Base-by-base conservation (phyloP, 2,797 vertebrate genomes). In the Galago senegalensis region DNA sequence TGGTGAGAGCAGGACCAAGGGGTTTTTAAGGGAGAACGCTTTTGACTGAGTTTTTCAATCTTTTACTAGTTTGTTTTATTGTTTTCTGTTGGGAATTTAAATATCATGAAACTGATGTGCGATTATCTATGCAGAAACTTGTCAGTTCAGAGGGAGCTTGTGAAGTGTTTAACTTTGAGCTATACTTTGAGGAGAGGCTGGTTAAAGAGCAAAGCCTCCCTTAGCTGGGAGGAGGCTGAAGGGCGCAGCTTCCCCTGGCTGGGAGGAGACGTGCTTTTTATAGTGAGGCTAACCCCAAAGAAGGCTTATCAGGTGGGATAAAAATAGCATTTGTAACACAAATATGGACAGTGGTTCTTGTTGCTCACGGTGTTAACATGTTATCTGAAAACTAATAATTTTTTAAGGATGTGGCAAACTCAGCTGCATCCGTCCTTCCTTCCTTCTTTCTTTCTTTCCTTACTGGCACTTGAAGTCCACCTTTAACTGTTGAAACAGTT, bases 1-100 rank as follows among this genome's bases (percentile, higher is more conserved):
- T 37, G 27, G 8, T 40, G 37, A 13, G 3, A 13, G 0, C 4
- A 0, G 72, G 31, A 56, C 43, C 13, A 4, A 1, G 6, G 3
- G 29, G 16, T 29, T 87, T 61, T 14, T 14, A 53, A 73, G 4
- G 16, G 5, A 14, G 29, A 6, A 12, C 4, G 20, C n/a, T 53
- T 20, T n/a, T n/a, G 37, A 27, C n/a, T 49, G n/a, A 1, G 3
- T 21, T 46, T 34, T n/a, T 37, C 12, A 11, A 14, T 29, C 5
- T 29, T 84, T 37, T 6, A n/a, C n/a, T 20, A 9, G n/a, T 31
- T 83, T 46, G 3, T 67, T 29, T 29, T 21, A 16, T n/a, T 49
- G n/a, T 37, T 70, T 89, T 89, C 29, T 14, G 17, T 18, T 60
- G 73, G 81, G 37, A 76, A 75, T 83, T 84, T 69, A 53, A 84